Base-by-base conservation (phyloP, 2,797 vertebrate genomes). In the Hafferia zeledoni region DNA sequence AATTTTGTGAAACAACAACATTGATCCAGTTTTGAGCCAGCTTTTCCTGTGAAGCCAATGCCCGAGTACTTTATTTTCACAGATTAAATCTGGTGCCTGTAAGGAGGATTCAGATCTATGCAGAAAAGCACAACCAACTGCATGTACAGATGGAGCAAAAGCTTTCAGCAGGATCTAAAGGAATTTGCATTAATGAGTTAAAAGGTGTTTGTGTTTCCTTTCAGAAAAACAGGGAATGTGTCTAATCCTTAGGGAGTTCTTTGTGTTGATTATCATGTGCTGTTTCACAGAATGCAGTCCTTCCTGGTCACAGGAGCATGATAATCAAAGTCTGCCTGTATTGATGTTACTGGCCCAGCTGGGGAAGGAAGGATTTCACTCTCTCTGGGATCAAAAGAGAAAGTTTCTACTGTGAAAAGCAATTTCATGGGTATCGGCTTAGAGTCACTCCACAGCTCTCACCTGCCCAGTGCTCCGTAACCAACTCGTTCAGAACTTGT, bases 1-100 rank as follows among this genome's bases (percentile, higher is more conserved):
- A 95, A 79, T 69, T 93, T 89, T 82, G 59, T 61, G 80, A 89
- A 90, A 83, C 71, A 90, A 81, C 70, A 27, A 70, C 83, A 90
- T 24, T 3, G 64, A 95, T 89, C 81, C 25, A 23, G 14, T 92
- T 78, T 39, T 59, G 53, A 75, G 46, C 30, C 56, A 75, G 59
- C 35, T 92, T 84, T 69, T 78, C 75, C 72, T 55, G 49, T 39
- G 4, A 44, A 93, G 60, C 24, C 74, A 79, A 91, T 87, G 91
- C 49, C 57, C 0, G 1, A 64, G 46, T 59, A 64, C 85, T 90
- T 86, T 55, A 25, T 53, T 80, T 69, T 55, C 56, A 12, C 33
- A 77, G 81, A 63, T 94, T 56, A 61, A 49, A 41, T 55, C 49
- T 93, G 27, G 37, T 61, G 41, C 6, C 64, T 68, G 89, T 50